Percentiles rank a stretch among this genome's conserved stretches.
Conservation (phyloP, 2,113 vertebrate species). For the Phrynosoma platyrhinos region DNA sequence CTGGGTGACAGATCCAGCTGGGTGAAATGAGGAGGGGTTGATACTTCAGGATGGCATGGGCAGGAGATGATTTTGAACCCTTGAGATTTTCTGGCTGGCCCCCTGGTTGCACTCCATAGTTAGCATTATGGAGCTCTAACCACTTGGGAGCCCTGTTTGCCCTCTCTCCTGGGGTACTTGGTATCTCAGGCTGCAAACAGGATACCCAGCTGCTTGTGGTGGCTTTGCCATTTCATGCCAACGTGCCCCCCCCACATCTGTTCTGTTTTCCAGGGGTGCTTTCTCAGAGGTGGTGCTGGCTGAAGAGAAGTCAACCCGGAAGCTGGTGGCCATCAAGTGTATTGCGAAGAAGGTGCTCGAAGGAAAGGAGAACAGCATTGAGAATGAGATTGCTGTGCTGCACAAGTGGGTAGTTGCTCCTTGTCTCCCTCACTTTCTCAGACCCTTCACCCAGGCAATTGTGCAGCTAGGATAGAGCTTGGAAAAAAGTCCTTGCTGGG, state of each 20-base stretch:
- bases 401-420: slow-evolving; percentile 86
- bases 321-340: slow-evolving; percentile 96
- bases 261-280: slow-evolving; percentile 82
- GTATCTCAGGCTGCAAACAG: background rate
- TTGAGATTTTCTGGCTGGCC: no score
- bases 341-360: slow-evolving; percentile 96
- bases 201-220: background rate
- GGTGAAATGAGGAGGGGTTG: slow-evolving; percentile 1
- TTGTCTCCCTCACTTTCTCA: rapidly evolving
- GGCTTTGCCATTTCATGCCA: no score
- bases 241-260: background rate
- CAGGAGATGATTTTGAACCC: background rate
- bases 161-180: background rate
- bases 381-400: slow-evolving; percentile 96
- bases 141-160: background rate
- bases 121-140: no score
- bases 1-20: slow-evolving; percentile 32
- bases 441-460: background rate
- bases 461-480: background rate
- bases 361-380: slow-evolving; percentile 97
- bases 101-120: background rate
- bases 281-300: slow-evolving; percentile 98
- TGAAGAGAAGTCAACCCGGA: slow-evolving; percentile 90
- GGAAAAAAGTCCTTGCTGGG: background rate
- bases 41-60: slow-evolving; percentile 11